phyloP scores from a whole-genome alignment of 2,888 invertebrate species.

The Drosophila fungiperda region DNA sequence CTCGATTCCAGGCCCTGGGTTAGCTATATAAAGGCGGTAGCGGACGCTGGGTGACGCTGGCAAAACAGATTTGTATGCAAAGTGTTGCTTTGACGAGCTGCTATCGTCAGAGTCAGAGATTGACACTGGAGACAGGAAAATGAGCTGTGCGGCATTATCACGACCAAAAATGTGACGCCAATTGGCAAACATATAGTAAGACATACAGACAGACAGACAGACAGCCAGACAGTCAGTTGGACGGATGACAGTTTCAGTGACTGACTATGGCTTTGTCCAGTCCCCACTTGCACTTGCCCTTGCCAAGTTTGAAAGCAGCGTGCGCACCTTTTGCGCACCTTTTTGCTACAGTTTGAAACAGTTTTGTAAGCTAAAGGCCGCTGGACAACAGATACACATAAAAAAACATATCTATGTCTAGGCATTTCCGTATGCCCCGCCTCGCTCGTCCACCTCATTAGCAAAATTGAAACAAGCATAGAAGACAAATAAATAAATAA shows the following conservation, averaged over 20 bases:
- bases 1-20: conserved; percentile 7
- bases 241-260: conserved; percentile 53
- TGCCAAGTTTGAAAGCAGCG: conserved; percentile 30
- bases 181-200: conserved; percentile 33
- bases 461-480: conserved; percentile 8
- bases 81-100: conserved; percentile 20
- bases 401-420: conserved; percentile 7
- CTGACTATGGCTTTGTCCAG: conserved; percentile 17
- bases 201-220: conserved; percentile 8
- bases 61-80: conserved; percentile 60
- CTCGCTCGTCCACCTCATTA: conserved; percentile 31
- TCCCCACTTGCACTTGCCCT: conserved; percentile 29
- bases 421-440: conserved; percentile 43
- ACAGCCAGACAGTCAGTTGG: conserved; percentile 3
- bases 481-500: conserved; percentile 1
- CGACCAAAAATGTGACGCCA: conserved; percentile 78
- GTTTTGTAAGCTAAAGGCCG: conserved; percentile 42
- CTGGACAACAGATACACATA: conserved; percentile 8
- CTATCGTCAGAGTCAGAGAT: conserved; percentile 56
- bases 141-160: conserved; percentile 74
- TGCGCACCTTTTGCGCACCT: conserved; percentile 22
- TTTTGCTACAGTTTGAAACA: conserved; percentile 44
- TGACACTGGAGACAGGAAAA: conserved; percentile 81
- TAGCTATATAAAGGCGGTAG: conserved; percentile 12
- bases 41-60: conserved; percentile 7